Evolutionary conservation across 2,113 vertebrate genomes (phyloP).

Genomic region (Tinamus guttatus): DNA sequence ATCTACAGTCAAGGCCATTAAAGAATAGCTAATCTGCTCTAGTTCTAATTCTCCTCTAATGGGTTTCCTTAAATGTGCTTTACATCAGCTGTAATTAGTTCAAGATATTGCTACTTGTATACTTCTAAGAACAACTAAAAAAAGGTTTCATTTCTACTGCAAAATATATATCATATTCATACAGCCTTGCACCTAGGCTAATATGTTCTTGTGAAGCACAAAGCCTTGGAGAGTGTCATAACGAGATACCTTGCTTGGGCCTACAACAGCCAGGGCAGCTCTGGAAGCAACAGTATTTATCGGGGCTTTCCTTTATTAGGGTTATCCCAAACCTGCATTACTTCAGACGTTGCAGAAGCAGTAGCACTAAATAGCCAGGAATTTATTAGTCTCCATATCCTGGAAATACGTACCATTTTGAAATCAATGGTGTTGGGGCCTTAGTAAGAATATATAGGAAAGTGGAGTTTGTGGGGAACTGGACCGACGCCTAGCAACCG

Average conservation of each 20-base stretch:
- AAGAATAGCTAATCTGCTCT: constrained; percentile 67
- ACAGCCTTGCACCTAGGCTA: background rate
- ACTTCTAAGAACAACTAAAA: constrained; percentile 42
- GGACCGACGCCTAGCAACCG: no score
- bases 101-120: constrained; percentile 61
- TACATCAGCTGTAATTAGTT: constrained; percentile 63
- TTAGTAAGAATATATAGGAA: no score
- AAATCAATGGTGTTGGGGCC: background rate
- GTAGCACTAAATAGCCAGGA: background rate
- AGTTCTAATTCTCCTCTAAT: constrained; percentile 71
- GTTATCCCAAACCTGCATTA: background rate
- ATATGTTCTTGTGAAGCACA: background rate
- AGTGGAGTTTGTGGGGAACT: no score
- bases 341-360: background rate
- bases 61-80: constrained; percentile 71
- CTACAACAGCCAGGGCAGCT: background rate
- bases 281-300: background rate
- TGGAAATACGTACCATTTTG: background rate
- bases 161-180: background rate
- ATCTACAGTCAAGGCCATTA: constrained; percentile 64
- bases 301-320: background rate
- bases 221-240: background rate
- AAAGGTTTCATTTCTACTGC: constrained; percentile 30
- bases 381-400: background rate
- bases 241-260: background rate